These are phyloP conservation scores for Synanthedon tipuliformis DNA, from an alignment of 2,888 invertebrate species.

Conservation along the genomic window DNA sequence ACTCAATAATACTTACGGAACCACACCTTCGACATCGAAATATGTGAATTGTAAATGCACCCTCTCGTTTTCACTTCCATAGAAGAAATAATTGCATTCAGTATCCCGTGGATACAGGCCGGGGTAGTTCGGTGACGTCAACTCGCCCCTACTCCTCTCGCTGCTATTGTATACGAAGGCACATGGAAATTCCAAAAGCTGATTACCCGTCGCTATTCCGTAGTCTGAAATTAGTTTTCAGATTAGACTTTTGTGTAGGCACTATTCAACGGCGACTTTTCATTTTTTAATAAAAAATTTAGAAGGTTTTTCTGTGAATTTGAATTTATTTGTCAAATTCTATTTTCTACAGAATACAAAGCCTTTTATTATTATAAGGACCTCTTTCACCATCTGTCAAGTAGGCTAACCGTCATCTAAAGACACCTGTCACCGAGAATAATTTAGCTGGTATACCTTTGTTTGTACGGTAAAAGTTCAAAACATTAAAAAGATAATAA, in stretches of 20 bases:
- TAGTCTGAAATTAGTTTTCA: slow-evolving; percentile 76
- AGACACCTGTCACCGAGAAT: too few relatives aligned
- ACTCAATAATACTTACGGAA: slow-evolving; percentile 78
- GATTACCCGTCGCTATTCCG: slow-evolving; percentile 84
- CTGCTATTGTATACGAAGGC: slow-evolving; percentile 91
- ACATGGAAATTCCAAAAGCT: slow-evolving; percentile 82
- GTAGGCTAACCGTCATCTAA: too few relatives aligned
- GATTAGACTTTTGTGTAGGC: neutral
- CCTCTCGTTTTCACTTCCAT: slow-evolving; percentile 80
- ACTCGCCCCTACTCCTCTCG: slow-evolving; percentile 78
- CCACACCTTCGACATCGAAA: slow-evolving; percentile 94
- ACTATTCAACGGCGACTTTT: too few relatives aligned
- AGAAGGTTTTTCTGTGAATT: too few relatives aligned
- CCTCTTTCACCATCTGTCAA: too few relatives aligned
- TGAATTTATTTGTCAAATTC: too few relatives aligned
- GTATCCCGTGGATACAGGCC: slow-evolving; percentile 90
- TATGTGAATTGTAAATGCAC: slow-evolving; percentile 87
- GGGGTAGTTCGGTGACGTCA: slow-evolving; percentile 91
- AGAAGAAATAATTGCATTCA: slow-evolving; percentile 92
- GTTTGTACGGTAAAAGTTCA: too few relatives aligned
- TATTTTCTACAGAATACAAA: too few relatives aligned
- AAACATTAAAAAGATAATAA: too few relatives aligned
- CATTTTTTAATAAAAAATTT: too few relatives aligned
- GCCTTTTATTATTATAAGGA: too few relatives aligned
- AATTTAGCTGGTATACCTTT: too few relatives aligned